phyloP scores from a whole-genome alignment of 30 jellyfish, hydroid and myxozoan genomes.

The Nemopilema nomurai region DNA sequence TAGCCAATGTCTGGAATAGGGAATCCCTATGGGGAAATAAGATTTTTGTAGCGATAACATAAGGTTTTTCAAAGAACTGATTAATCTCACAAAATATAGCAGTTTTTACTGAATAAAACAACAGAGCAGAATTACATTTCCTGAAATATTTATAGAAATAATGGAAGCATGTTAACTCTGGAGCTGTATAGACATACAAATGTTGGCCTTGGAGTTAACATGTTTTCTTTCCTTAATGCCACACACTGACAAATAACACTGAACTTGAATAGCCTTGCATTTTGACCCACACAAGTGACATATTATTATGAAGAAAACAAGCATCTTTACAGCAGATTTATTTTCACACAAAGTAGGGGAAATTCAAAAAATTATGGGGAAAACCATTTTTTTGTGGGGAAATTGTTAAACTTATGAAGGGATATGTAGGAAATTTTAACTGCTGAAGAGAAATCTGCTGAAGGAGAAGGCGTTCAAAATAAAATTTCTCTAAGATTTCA shows the following conservation, averaged over 20 bases:
- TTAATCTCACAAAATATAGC: neutral
- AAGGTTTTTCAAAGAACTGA: neutral
- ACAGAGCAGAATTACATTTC: neutral
- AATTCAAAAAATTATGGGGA: too few species aligned
- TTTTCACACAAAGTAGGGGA: too few species aligned
- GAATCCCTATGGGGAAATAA: neutral
- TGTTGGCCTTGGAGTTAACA: neutral
- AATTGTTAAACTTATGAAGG: too few species aligned
- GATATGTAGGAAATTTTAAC: neutral
- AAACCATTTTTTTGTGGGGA: too few species aligned
- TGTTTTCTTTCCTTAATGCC: neutral
- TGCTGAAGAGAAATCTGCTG: neutral
- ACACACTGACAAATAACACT: neutral
- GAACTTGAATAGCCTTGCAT: neutral
- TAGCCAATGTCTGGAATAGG: neutral
- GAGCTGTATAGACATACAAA: neutral
- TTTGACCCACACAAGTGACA: neutral
- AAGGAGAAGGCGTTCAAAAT: slow-evolving; percentile 23
- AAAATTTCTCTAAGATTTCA: slow-evolving; percentile 17
- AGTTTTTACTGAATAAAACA: neutral
- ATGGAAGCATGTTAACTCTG: neutral
- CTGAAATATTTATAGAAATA: neutral
- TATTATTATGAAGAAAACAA: neutral
- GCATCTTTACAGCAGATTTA: neutral
- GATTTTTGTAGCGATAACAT: neutral